These are phyloP conservation scores for Macrosiphum euphorbiae DNA, from an alignment of 2,888 invertebrate genomes.

Conservation along the genomic window DNA sequence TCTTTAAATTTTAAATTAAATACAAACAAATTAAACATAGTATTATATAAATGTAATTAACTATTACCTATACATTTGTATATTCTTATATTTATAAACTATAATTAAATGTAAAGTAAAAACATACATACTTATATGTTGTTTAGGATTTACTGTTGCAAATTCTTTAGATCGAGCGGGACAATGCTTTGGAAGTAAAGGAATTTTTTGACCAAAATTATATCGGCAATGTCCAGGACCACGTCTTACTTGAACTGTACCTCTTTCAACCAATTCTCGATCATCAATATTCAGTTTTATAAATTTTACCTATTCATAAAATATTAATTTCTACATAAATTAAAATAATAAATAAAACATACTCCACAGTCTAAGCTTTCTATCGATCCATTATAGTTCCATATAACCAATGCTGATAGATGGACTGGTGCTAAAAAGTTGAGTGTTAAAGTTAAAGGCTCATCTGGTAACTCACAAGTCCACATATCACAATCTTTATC, in stretches of 20 bases:
- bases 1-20: not conserved
- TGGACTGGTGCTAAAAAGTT: conserved; percentile 68
- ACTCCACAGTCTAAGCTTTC: conserved; percentile 79
- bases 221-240: conserved; percentile 84
- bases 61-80: not conserved
- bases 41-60: not conserved
- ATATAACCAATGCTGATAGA: conserved; percentile 74
- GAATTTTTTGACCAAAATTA: conserved; percentile 80
- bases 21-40: not conserved
- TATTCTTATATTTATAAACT: not conserved
- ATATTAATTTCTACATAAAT: not conserved
- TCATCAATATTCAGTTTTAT: conserved; percentile 69
- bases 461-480: conserved; percentile 70
- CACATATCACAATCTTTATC: conserved; percentile 74
- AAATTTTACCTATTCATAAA: conserved; percentile 69
- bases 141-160: conserved; percentile 17
- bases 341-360: conserved; percentile 68
- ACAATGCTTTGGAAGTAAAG: conserved; percentile 65
- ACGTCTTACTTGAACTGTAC: conserved; percentile 66
- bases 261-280: conserved; percentile 67
- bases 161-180: not conserved
- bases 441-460: conserved; percentile 70
- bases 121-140: conserved; percentile 42
- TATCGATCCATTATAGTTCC: conserved; percentile 86
- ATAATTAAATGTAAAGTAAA: not conserved